Conservation (phyloP, 37 sponge, comb jelly and placozoan genomes). For the Aplysina aerophoba region DNA sequence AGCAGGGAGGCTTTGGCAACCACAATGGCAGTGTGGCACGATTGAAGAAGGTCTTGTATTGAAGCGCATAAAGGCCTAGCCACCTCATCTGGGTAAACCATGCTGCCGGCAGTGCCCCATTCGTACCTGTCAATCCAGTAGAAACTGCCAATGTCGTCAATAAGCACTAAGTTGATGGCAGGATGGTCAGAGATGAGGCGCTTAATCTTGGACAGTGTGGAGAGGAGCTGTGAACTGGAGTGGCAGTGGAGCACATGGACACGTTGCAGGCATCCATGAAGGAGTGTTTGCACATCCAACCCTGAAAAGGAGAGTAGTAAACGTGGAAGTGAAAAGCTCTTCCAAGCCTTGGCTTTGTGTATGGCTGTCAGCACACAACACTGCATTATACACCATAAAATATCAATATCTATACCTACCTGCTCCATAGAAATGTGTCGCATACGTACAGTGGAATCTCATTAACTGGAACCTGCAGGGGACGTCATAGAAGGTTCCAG, state of each 20-base stretch:
- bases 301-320: no score
- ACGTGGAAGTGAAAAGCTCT: no score
- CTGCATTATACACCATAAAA: no score
- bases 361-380: no score
- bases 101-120: background rate
- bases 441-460: constrained; percentile 31
- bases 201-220: background rate
- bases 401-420: no score
- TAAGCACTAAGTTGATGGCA: constrained; percentile 1
- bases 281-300: background rate
- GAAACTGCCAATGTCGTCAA: constrained; percentile 27
- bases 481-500: constrained; percentile 29
- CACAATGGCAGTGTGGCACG: background rate
- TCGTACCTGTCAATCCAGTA: constrained; percentile 14
- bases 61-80: background rate
- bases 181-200: background rate
- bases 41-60: background rate
- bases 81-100: background rate
- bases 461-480: constrained; percentile 27
- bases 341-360: no score
- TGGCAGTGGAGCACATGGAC: background rate
- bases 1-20: constrained; percentile 17
- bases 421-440: no score
- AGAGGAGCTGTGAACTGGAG: constrained; percentile 22
- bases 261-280: background rate